Percentiles rank a stretch among this genome's conserved stretches.
These are phyloP conservation scores for Castor canadensis DNA, from an alignment of 2,113 vertebrate species.

Conservation along the genomic window DNA sequence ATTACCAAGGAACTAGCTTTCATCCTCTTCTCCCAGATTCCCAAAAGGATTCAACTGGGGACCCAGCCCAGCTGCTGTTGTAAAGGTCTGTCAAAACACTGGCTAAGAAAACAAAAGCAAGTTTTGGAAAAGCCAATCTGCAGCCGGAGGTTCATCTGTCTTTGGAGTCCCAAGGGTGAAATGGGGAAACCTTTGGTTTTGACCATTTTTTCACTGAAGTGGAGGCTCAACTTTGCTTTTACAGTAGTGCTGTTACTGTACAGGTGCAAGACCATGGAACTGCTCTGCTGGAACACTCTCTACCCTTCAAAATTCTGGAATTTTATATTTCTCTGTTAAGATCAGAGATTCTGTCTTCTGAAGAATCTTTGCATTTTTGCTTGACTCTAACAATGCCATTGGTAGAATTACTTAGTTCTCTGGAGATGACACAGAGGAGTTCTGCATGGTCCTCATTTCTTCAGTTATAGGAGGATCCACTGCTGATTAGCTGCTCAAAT, in stretches of 20 bases:
- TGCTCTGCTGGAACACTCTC: constrained; percentile 65
- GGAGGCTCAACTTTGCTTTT: constrained; percentile 80
- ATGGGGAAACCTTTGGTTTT: constrained; percentile 79
- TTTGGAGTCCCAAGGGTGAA: too few relatives aligned
- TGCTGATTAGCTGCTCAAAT: too few relatives aligned
- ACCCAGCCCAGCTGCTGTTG: constrained; percentile 19
- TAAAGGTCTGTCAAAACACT: constrained; percentile 54
- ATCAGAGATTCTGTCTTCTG: constrained; percentile 98
- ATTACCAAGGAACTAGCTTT: neutral
- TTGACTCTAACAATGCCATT: too few relatives aligned
- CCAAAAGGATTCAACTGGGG: constrained; percentile 54
- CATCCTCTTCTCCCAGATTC: neutral
- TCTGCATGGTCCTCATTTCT: too few relatives aligned
- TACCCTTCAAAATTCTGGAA: constrained; percentile 45
- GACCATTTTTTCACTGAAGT: constrained; percentile 71
- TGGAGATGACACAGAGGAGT: too few relatives aligned
- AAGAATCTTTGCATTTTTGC: too few relatives aligned
- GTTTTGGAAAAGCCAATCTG: constrained; percentile 70
- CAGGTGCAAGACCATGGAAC: constrained; percentile 74
- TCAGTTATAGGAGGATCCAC: too few relatives aligned
- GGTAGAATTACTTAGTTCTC: too few relatives aligned
- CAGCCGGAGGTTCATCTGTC: constrained; percentile 61
- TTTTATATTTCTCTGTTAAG: constrained; percentile 83
- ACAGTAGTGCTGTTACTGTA: constrained; percentile 79
- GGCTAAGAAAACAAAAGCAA: constrained; percentile 75